Base-by-base conservation (phyloP, 2,797 vertebrate species). In the Sebastiscus tertius region DNA sequence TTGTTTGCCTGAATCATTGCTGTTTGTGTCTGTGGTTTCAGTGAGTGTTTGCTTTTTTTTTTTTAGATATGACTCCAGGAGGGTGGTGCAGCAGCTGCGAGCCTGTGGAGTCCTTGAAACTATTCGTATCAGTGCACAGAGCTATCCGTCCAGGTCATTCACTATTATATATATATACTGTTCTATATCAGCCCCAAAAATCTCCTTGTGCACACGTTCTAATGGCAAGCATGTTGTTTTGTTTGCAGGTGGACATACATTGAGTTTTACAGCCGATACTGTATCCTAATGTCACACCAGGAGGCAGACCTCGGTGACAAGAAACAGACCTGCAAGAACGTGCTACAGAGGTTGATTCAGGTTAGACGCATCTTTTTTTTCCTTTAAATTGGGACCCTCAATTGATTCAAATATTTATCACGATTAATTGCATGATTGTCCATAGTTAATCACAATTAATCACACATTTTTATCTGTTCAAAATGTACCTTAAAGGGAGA, bases 51-150 rank as follows among this genome's bases (percentile, higher is more conserved):
- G 8, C 24, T 34, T 22, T 33, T 22, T 89, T 49, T 82, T 10
- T 86, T 92, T 87, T 27, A 99, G 99, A 79, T 99, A 98, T 74
- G 96, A 99, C 93, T 96, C 97, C 49, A 96, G 95, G 84, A 95
- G 99, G 86, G 97, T 99, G 27, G 97, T 97, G 72, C 99, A 99
- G 94, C 99, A 99, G 86, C 94, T 99, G 83, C 94, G 98, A 84
- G 99, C 99, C 16, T 99, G 99, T 16, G 99, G 99, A 4, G 97
- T 99, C 73, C 90, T 99, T 85, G 99, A 99, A 94, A 99, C 99
- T 0, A 99, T 99, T 85, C 97, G 95, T 18, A 98, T 99, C 87
- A 98, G 98, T 64, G 97, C 99, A 0, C 98, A 99, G 94, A 99
- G 99, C 90, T 99, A 99, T 88, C 99, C 98, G 0, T 99, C 98